These are phyloP conservation scores for Amitus sp. DNA, from an alignment of 2,888 invertebrate species.

Conservation along the genomic window DNA sequence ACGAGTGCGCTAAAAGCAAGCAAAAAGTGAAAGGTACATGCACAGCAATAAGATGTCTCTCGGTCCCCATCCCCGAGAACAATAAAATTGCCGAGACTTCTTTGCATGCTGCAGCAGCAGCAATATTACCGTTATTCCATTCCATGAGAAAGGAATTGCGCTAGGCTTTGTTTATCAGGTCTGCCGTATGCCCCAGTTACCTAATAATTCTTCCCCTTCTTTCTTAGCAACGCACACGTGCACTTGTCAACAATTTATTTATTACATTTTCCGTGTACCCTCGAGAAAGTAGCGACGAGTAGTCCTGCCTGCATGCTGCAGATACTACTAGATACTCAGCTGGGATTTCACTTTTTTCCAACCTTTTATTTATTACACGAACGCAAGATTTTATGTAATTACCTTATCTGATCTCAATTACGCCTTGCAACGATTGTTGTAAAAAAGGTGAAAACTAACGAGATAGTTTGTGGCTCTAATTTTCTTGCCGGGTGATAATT, in stretches of 20 bases:
- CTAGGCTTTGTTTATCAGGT: conserved; percentile 34
- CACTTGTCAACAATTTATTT: too few relatives aligned
- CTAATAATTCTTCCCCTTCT: conserved; percentile 19
- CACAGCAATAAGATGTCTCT: too few relatives aligned
- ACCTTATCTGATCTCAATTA: conserved; percentile 1
- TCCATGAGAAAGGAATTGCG: conserved; percentile 37
- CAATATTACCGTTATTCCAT: conserved; percentile 39
- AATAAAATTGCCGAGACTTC: too few relatives aligned
- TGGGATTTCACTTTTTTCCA: background rate
- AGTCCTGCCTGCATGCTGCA: too few relatives aligned
- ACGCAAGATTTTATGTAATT: background rate
- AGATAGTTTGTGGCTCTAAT: too few relatives aligned
- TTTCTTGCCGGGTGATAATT: background rate
- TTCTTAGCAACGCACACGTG: background rate
- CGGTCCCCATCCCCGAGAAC: too few relatives aligned
- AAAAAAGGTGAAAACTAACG: background rate
- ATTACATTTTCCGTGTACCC: conserved; percentile 11
- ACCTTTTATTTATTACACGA: background rate
- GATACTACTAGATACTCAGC: too few relatives aligned
- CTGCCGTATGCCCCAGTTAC: conserved; percentile 35
- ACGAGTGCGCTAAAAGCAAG: conserved; percentile 51
- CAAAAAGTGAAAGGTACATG: conserved; percentile 53
- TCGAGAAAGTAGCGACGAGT: conserved; percentile 27
- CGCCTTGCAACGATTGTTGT: background rate
- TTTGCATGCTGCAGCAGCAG: conserved; percentile 10